Conservation (phyloP, 2,113 vertebrate species). For the Oxyruncus cristatus region DNA sequence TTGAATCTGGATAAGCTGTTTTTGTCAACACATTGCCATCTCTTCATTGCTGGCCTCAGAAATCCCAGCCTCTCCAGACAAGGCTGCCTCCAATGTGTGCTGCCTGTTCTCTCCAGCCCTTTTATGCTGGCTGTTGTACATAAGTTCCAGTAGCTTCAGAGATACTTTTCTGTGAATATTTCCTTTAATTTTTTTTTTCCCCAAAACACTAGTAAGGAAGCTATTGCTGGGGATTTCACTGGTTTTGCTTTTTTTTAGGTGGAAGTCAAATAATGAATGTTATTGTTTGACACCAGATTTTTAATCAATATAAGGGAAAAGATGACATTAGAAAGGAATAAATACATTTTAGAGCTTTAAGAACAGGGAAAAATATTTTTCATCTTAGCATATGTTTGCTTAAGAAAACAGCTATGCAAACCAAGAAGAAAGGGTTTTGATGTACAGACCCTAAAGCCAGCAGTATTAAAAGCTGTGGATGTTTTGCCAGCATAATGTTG, state of each 20-base stretch:
- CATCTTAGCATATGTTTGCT: background rate
- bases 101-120: background rate
- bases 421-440: background rate
- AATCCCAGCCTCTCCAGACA: background rate
- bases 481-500: background rate
- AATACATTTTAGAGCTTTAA: background rate
- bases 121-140: accelerated
- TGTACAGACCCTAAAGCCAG: background rate
- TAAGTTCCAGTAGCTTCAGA: background rate
- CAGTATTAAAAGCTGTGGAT: background rate
- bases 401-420: background rate
- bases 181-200: background rate
- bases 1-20: background rate
- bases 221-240: background rate
- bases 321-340: background rate
- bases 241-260: background rate
- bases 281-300: background rate
- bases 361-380: background rate
- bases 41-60: background rate
- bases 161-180: background rate
- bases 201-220: background rate
- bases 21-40: background rate
- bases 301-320: background rate
- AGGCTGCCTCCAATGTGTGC: background rate
- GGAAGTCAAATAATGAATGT: background rate